Base-by-base conservation (phyloP, 2,888 invertebrate genomes). In the Meandrusa payeni region DNA sequence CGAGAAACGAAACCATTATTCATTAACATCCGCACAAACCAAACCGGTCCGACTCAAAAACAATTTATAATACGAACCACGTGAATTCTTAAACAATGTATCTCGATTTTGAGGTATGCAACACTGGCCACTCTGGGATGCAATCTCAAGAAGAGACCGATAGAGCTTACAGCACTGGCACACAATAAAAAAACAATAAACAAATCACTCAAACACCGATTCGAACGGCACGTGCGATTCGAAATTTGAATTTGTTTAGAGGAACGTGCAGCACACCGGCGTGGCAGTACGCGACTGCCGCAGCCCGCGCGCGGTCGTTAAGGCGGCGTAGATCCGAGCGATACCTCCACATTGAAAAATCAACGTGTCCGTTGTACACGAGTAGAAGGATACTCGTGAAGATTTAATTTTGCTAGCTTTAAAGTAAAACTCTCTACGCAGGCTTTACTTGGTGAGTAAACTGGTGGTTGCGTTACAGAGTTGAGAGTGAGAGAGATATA, bases 301-400 rank as follows among this genome's bases (percentile, higher is more conserved):
- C 48, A 45, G 48, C 51, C 52, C 80, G 72, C 80, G 79, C 79
- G 59, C 55, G 19, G 37, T 32, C 31, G 29, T 10, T 10, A 12
- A 29, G 39, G 5, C 37, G 20, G 20, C 26, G 29, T 31, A 29
- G 33, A 23, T 22, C 9, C 17, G 5, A 39, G 11, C 22, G 3
- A 12, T n/a, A 10, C 42, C 12, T 36, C 17, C 10, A 15, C 7
- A 24, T 19, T 40, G 10, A n/a, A 40, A 41, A 11, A n/a, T 10
- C 15, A 20, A 11, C 27, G 41, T 22, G 28, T 29, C 12, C 10
- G 29, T 10, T 5, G 3, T n/a, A n/a, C n/a, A 9, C 7, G 22
- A 15, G 36, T 34, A 40, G 26, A 41, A 26, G 41, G 41, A 41
- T 41, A 33, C 9, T 40, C 11, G 17, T 40, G 31, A 31, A 24